Evolutionary conservation across 2,113 vertebrate species (phyloP).

Genomic region (Cygnus atratus): DNA sequence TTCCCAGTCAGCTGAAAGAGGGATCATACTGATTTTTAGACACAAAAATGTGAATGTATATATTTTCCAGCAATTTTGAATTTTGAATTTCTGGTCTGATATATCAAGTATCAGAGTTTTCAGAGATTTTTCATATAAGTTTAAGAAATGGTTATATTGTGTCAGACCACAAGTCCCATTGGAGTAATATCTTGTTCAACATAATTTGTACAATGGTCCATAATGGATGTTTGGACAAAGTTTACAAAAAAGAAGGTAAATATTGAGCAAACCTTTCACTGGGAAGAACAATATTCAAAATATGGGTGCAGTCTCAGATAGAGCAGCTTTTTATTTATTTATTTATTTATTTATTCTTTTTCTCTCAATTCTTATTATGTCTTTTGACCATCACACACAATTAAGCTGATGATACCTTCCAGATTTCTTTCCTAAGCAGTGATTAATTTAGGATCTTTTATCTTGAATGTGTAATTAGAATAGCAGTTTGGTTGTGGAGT

Average conservation of each 20-base stretch:
- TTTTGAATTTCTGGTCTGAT: background rate
- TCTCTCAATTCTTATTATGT: background rate
- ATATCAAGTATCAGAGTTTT: background rate
- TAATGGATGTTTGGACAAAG: background rate
- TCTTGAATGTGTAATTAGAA: background rate
- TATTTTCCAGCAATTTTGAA: background rate
- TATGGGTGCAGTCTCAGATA: background rate
- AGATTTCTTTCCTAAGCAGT: background rate
- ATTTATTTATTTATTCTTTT: background rate
- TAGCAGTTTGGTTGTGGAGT: background rate
- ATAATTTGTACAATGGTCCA: background rate
- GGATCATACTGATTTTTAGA: background rate
- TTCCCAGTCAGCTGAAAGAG: background rate
- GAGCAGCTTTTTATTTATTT: background rate
- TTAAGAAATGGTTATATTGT: background rate
- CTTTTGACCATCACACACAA: background rate
- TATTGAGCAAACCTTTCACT: background rate
- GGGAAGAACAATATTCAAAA: background rate
- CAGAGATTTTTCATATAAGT: background rate
- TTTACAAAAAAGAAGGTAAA: background rate
- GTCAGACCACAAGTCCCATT: background rate
- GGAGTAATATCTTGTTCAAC: background rate
- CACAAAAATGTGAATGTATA: background rate
- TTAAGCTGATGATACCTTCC: background rate
- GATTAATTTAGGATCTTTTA: background rate